A percentile compares a stretch with the other conserved stretches of the same genome.
These are phyloP conservation scores for Sardina pilchardus DNA, from an alignment of 2,113 vertebrate genomes.

Conservation along the genomic window DNA sequence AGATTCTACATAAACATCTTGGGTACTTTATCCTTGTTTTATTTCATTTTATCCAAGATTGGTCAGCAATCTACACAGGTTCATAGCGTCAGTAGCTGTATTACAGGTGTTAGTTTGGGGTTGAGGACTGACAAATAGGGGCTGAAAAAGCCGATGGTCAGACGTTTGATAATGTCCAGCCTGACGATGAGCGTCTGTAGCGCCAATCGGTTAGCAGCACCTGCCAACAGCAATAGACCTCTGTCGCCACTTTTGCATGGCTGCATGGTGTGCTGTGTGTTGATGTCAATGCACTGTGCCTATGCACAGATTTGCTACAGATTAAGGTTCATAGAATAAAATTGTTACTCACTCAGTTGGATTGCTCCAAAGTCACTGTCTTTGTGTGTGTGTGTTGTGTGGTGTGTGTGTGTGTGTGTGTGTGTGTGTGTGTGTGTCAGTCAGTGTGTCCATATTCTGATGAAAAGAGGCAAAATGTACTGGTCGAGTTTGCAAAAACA, in stretches of 20 bases:
- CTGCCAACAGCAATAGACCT: no score
- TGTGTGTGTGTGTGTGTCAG: background rate
- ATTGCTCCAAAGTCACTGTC: background rate
- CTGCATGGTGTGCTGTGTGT: no score
- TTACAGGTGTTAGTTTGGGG: no score
- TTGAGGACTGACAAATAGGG: background rate
- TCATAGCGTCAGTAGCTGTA: background rate
- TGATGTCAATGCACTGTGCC: no score
- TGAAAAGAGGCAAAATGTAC: no score
- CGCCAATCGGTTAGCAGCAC: no score
- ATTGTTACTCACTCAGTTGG: background rate
- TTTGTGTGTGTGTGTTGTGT: conserved; percentile 8
- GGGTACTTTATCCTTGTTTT: background rate
- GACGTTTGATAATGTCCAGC: no score
- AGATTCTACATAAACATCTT: background rate
- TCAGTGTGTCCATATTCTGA: no score
- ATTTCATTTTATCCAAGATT: background rate
- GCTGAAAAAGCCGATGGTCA: no score
- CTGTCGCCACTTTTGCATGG: no score
- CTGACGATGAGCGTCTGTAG: no score
- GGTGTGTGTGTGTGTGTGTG: conserved; percentile 8
- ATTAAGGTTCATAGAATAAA: background rate
- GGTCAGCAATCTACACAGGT: background rate
- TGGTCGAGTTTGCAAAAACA: background rate
- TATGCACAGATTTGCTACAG: no score